Evolutionary conservation across 2,113 vertebrate species (phyloP), one percentile per base, ranked within the genome.

Genomic region (Brachyhypopomus gauderio): DNA sequence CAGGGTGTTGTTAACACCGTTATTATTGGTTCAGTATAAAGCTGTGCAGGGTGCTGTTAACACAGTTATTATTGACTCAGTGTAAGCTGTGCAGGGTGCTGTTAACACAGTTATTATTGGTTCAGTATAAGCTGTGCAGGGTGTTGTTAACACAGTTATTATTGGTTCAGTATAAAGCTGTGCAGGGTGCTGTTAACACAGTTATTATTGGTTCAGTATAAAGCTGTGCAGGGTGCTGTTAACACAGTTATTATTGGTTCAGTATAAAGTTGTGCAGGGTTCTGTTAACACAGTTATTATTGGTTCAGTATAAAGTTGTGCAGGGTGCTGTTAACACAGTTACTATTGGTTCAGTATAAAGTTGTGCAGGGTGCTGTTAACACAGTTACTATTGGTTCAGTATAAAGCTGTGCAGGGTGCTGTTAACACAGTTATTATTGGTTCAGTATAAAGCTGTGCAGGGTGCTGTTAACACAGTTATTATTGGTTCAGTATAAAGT

Each of bases 201-300:
- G 36, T 70, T 38, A 38, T 38, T 70, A 70, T 22, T 41, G 66
- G 66, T 34, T 70, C 22, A 69, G 64, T 84, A 22, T 72, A 59
- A 71, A 19, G 30, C 34, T 20, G 30, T 30, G 6, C 41, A 17
- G 25, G 22, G 27, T 38, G 20, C 52, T 48, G 41, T 70, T 70
- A 70, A 70, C 66, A 70, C 36, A 0, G 36, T 70, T 38, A 38
- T 38, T 70, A 70, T 22, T 41, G 66, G 66, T 34, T 70, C 22
- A 69, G 64, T 84, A 22, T 72, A 59, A 71, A 19, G 30, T 22
- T 20, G 30, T 30, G 6, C 41, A 17, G 25, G 22, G 27, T 38
- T 12, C 52, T 48, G 41, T 70, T 70, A 70, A 70, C 66, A 70
- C 36, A 0, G 36, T 70, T 38, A 38, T 38, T 70, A 70, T 22